A percentile compares a stretch with the other conserved stretches of the same genome.
These are phyloP conservation scores for Crossocerus cetratus DNA, from an alignment of 2,888 invertebrate genomes.

Conservation along the genomic window DNA sequence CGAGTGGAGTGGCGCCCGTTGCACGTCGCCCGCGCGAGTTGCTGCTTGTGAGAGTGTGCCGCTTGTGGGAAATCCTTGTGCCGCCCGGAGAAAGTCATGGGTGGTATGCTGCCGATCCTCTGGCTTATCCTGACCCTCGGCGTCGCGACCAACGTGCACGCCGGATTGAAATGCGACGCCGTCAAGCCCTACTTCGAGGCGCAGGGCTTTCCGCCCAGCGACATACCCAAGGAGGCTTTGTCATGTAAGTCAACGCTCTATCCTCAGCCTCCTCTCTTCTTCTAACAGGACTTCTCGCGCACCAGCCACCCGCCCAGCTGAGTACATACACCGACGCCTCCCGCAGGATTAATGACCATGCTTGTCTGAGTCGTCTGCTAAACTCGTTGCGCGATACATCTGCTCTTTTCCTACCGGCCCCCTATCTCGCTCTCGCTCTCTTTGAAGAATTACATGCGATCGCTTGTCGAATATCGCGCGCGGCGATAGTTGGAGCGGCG, in stretches of 20 bases:
- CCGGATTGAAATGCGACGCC: conserved; percentile 76
- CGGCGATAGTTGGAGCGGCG: too few species aligned
- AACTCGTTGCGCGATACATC: too few species aligned
- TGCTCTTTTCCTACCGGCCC: too few species aligned
- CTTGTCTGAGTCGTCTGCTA: neutral
- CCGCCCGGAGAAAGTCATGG: conserved; percentile 52
- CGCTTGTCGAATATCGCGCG: too few species aligned
- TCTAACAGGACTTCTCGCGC: neutral
- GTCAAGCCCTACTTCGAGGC: conserved; percentile 78
- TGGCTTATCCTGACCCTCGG: conserved; percentile 64
- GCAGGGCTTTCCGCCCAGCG: conserved; percentile 77
- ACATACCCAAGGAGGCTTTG: conserved; percentile 78
- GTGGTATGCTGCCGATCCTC: conserved; percentile 59
- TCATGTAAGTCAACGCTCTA: conserved; percentile 76
- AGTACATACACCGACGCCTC: neutral
- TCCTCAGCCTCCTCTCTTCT: neutral
- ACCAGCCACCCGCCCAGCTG: neutral
- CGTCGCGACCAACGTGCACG: conserved; percentile 59
- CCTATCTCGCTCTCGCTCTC: too few species aligned
- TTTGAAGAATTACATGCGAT: too few species aligned
- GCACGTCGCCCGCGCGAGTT: conserved; percentile 27
- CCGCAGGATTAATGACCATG: neutral
- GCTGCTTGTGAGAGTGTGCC: conserved; percentile 42
- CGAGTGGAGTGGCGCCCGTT: conserved; percentile 36
- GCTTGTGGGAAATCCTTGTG: conserved; percentile 37